These are phyloP conservation scores for Caranx melampygus DNA, from an alignment of 2,113 vertebrate species.

Conservation along the genomic window DNA sequence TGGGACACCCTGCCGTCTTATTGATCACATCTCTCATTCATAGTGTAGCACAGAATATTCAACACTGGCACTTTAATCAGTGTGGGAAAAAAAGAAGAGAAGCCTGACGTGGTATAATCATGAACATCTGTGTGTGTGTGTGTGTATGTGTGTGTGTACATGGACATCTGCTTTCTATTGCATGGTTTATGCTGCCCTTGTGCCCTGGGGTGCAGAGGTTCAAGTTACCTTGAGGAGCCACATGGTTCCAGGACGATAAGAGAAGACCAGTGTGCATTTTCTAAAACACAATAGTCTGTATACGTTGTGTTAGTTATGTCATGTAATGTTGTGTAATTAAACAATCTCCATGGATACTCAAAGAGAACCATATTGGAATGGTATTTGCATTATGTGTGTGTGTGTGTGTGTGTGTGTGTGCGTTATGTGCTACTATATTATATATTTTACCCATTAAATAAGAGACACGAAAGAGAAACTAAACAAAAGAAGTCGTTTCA, in stretches of 20 bases:
- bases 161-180: slow-evolving; percentile 78
- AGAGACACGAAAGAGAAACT: too few relatives aligned
- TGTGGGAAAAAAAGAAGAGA: slow-evolving; percentile 44
- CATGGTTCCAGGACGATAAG: slow-evolving; percentile 5
- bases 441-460: too few relatives aligned
- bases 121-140: slow-evolving; percentile 55
- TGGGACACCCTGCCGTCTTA: neutral
- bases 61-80: slow-evolving; percentile 21
- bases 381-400: neutral
- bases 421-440: too few relatives aligned
- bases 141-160: slow-evolving; percentile 20
- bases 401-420: neutral
- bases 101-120: slow-evolving; percentile 32
- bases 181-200: slow-evolving; percentile 49
- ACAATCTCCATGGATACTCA: neutral
- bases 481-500: neutral
- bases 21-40: neutral
- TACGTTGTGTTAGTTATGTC: neutral
- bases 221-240: slow-evolving; percentile 64
- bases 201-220: slow-evolving; percentile 55
- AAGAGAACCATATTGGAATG: neutral
- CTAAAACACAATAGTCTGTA: neutral
- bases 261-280: neutral
- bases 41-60: neutral
- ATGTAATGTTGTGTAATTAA: neutral